Evolutionary conservation across 2,113 vertebrate genomes (phyloP), one percentile per base, ranked within the genome.

Genomic region (Petrocephalus microphthalmus): DNA sequence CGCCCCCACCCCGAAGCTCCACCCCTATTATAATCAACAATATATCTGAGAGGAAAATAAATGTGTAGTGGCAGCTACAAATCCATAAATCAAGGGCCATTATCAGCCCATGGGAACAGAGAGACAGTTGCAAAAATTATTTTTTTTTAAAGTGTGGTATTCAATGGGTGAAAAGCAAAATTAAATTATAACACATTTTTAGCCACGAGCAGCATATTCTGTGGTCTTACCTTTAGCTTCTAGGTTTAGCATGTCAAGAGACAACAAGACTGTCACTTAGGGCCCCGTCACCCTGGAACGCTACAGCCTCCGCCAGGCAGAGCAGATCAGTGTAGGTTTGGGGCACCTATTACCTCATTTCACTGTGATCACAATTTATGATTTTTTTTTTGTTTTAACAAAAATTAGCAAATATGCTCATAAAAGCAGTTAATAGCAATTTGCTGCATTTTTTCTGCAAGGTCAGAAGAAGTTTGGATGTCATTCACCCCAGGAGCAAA

Each of bases 161-260:
- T 84, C 45, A 49, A 53, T n/a, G 83, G 83, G 13, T 84, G 81
- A 83, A 83, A 74, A 33, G 13, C 67, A 74, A 33, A 42, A 29
- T 42, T 78, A 42, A 78, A 78, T 42, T 15, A 78, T 42, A 78
- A 33, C 71, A 78, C 71, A 78, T 78, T 37, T 67, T 78, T 78
- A 19, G 17, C 33, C 71, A 67, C 25, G 25, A 78, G 15, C 71
- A 78, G 71, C 33, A 78, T 78, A 19, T 78, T 78, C 71, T 42
- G 33, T 78, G 71, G 71, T 78, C 71, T 78, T 78, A 78, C 71
- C 71, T 78, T 37, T 42, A 78, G 71, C 71, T 78, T 78, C 71
- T 78, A 42, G 71, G 71, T 78, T 78, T 78, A 78, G 71, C 71
- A 78, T 67, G 60, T 67, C 71, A 78, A 78, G 33, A 33, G 71